These are phyloP conservation scores for Staurois parvus DNA, from an alignment of 2,797 vertebrate genomes.

Conservation along the genomic window DNA sequence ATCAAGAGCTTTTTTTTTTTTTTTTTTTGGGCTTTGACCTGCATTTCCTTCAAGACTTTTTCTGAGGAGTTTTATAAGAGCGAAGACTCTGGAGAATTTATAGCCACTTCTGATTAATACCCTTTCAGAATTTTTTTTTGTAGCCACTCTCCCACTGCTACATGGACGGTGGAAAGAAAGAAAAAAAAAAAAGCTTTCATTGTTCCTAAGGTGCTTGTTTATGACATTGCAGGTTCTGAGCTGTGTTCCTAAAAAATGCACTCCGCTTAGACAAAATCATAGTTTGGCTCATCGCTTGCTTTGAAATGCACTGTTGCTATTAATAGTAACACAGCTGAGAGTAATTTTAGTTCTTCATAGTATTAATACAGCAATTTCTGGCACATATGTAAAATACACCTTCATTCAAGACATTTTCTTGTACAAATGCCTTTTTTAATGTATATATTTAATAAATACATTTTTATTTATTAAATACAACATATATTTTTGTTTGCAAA, in stretches of 20 bases:
- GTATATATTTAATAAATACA: too few relatives aligned
- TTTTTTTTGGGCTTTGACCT: constrained; percentile 83
- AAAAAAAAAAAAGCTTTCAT: constrained; percentile 78
- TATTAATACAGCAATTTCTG: background rate
- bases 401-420: background rate
- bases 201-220: constrained; percentile 83
- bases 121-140: constrained; percentile 77
- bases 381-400: background rate
- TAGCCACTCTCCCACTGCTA: constrained; percentile 81
- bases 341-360: constrained; percentile 59
- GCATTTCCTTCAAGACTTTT: constrained; percentile 86
- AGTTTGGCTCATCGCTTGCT: background rate
- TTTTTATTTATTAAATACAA: too few relatives aligned
- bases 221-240: constrained; percentile 79
- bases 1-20: constrained; percentile 79
- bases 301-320: background rate
- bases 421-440: too few relatives aligned
- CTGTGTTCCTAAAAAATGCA: constrained; percentile 71
- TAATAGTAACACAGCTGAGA: background rate
- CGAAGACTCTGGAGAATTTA: constrained; percentile 86
- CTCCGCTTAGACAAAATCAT: constrained; percentile 14
- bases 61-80: constrained; percentile 87
- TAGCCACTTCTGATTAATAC: constrained; percentile 88
- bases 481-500: too few relatives aligned
- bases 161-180: constrained; percentile 64